Evolutionary conservation across 2,888 invertebrate species (phyloP), one percentile per base, ranked within the genome.

Genomic region (Drosophila stalkeri): DNA sequence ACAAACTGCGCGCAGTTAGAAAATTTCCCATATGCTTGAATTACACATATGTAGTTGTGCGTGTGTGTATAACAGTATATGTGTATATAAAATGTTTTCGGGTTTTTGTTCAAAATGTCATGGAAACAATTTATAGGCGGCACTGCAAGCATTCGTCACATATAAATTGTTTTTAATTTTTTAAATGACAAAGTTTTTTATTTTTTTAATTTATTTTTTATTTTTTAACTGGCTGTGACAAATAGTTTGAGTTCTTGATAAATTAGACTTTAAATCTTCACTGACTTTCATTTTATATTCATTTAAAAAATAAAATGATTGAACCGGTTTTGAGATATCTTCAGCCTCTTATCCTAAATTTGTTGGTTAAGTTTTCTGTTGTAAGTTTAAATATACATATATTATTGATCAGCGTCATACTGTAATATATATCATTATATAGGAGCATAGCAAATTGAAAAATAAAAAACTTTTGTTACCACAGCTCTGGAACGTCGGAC

Each of bases 1-100:
- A 57, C 76, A 75, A 85, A 79, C 77, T 77, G 77, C 47, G 85
- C 85, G 27, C 82, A 59, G 82, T 77, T 75, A 64, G 78, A 72
- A 64, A 69, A 65, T 70, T 52, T 64, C 54, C 52, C 64, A 57
- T 74, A 49, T 55, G 55, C 49, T 69, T 23, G 49, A 67, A 65
- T 55, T 57, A 54, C 46, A 64, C 52, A 73, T 47, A n/a, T n/a
- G n/a, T n/a, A 64, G 18, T 12, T 3, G 16, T 23, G 39, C 14
- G 20, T 43, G 18, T 20, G 49, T 41, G 47, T 57, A 31, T 27
- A 46, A 81, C 70, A 75, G 79, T 85, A 62, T 75, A 72, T 72
- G 39, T 14, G 33, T 41, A 18, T 3, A 56, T 73, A 35, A 73
- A 81, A 82, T 62, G 77, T 79, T 74, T 64, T 20, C 62, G 52